phyloP scores from a whole-genome alignment of 2,797 vertebrate genomes.

The Hippocampus kuda region DNA sequence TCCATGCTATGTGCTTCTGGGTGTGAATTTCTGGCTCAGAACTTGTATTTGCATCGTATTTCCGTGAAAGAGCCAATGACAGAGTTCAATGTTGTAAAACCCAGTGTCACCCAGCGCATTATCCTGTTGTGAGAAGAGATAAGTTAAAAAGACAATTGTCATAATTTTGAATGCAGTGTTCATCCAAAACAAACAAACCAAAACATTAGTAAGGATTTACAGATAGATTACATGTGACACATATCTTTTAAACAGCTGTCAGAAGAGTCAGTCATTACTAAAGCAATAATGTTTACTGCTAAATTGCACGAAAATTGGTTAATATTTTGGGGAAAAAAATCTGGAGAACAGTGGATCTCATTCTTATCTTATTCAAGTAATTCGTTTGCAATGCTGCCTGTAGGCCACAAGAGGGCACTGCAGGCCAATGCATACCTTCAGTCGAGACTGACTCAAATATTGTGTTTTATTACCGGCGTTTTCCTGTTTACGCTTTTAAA shows the following conservation, averaged over 20 bases:
- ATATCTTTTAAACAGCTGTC: neutral
- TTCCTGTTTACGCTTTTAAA: slow-evolving; percentile 7
- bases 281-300: neutral
- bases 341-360: neutral
- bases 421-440: slow-evolving; percentile 10
- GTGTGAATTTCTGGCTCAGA: slow-evolving; percentile 8
- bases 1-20: slow-evolving; percentile 18
- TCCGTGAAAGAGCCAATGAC: neutral
- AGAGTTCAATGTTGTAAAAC: neutral
- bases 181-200: neutral
- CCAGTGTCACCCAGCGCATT: neutral
- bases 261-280: neutral
- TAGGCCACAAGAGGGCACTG: slow-evolving; percentile 51
- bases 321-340: neutral
- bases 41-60: neutral
- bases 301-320: neutral
- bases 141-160: neutral
- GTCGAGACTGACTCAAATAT: neutral
- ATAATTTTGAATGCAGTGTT: neutral
- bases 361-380: too few relatives aligned
- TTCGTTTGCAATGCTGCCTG: slow-evolving; percentile 21
- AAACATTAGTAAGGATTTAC: neutral
- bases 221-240: neutral
- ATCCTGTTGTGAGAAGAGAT: neutral
- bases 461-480: neutral